These are phyloP conservation scores for Spisula subtruncata DNA, from an alignment of 2,888 invertebrate species.

Conservation along the genomic window DNA sequence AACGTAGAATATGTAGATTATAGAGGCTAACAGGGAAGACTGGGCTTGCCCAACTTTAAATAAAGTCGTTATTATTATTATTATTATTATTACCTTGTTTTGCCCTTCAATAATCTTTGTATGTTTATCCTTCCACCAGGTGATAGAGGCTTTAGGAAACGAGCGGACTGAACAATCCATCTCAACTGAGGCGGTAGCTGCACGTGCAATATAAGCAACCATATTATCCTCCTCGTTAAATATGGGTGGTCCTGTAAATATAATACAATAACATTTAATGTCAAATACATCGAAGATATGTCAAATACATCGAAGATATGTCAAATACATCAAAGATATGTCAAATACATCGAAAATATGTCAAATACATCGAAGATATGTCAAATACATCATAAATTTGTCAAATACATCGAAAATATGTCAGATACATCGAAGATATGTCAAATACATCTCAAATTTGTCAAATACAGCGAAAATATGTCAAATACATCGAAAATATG, in stretches of 20 bases:
- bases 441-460: too few species aligned
- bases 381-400: too few species aligned
- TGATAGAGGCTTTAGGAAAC: constrained; percentile 78
- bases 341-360: too few species aligned
- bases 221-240: constrained; percentile 69
- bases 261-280: too few species aligned
- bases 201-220: constrained; percentile 63
- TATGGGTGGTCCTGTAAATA: constrained; percentile 72
- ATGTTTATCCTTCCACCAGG: constrained; percentile 78
- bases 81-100: constrained; percentile 38
- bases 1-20: too few species aligned
- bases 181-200: constrained; percentile 73
- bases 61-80: too few species aligned
- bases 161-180: constrained; percentile 80
- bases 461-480: neutral
- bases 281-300: neutral
- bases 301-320: constrained; percentile 26
- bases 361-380: too few species aligned
- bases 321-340: neutral
- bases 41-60: too few species aligned
- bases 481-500: too few species aligned
- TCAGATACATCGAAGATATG: neutral
- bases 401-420: too few species aligned
- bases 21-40: too few species aligned
- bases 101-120: constrained; percentile 29